Conservation (phyloP, 2,797 vertebrate species). For the Channallabes apus region DNA sequence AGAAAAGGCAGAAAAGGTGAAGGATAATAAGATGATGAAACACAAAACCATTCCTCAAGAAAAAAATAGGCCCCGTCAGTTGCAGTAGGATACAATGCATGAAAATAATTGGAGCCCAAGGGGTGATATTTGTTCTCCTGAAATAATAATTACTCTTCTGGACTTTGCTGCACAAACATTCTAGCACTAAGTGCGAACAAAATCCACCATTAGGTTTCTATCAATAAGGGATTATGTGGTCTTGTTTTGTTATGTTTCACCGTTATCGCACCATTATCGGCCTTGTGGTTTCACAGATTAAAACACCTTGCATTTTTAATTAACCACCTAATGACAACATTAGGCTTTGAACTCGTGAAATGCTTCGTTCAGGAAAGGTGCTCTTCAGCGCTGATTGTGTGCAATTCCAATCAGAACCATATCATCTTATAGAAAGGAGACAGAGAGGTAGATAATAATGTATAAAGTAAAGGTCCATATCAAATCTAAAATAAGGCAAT, state of each 20-base stretch:
- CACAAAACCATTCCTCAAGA: conserved; percentile 44
- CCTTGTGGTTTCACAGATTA: conserved; percentile 57
- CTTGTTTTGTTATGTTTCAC: conserved; percentile 41
- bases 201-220: conserved; percentile 69
- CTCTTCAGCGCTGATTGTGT: conserved; percentile 52
- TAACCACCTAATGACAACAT: conserved; percentile 47
- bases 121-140: conserved; percentile 83
- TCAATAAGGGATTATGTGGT: conserved; percentile 67
- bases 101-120: conserved; percentile 84
- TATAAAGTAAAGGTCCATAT: conserved; percentile 76
- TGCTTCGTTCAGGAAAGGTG: conserved; percentile 35
- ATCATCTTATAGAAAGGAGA: conserved; percentile 62
- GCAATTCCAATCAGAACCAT: conserved; percentile 61
- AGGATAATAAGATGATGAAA: conserved; percentile 53
- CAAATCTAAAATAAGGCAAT: conserved; percentile 97
- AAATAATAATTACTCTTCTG: conserved; percentile 80
- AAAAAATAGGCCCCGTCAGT: conserved; percentile 66
- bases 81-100: conserved; percentile 75
- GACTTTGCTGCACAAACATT: conserved; percentile 70
- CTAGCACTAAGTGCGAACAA: conserved; percentile 64
- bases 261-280: conserved; percentile 60
- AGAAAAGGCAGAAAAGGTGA: conserved; percentile 41
- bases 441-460: conserved; percentile 66
- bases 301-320: conserved; percentile 55
- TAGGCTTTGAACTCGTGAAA: conserved; percentile 23